Evolutionary conservation across 2,888 invertebrate species (phyloP).

Genomic region (Operophtera brumata): DNA sequence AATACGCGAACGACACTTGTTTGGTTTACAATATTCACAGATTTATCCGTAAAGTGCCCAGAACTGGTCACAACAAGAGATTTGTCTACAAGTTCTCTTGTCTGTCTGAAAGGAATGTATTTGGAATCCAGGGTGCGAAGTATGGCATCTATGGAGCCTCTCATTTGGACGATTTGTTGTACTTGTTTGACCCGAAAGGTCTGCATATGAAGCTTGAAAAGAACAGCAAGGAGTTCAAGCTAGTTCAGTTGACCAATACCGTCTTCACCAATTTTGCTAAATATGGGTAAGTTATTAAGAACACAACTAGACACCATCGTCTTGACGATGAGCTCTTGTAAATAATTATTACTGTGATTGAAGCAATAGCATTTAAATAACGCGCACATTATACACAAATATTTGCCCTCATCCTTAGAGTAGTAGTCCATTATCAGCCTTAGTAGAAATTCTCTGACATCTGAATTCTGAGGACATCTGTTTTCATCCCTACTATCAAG

Average conservation of each 20-base stretch:
- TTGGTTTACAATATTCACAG: slow-evolving; percentile 38
- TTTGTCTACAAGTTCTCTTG: slow-evolving; percentile 47
- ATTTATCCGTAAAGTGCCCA: slow-evolving; percentile 32
- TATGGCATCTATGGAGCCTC: slow-evolving; percentile 41
- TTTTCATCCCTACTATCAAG: too few species aligned
- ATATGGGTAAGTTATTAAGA: slow-evolving; percentile 56
- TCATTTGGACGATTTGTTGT: slow-evolving; percentile 49
- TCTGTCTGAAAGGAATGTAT: slow-evolving; percentile 45
- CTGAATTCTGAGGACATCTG: too few species aligned
- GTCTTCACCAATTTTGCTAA: slow-evolving; percentile 60
- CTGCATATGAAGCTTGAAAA: slow-evolving; percentile 39
- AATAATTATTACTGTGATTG: too few species aligned
- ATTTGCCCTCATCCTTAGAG: too few species aligned
- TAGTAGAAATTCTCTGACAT: too few species aligned
- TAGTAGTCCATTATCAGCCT: too few species aligned
- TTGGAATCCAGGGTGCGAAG: slow-evolving; percentile 33
- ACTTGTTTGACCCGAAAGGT: slow-evolving; percentile 41
- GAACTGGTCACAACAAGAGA: slow-evolving; percentile 23
- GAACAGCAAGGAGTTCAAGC: slow-evolving; percentile 40
- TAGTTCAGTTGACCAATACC: slow-evolving; percentile 45
- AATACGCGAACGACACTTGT: slow-evolving; percentile 31
- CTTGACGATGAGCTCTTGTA: too few species aligned
- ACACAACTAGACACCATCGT: too few species aligned
- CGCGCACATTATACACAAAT: too few species aligned
- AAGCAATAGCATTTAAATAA: too few species aligned